Conservation (phyloP, 2,888 invertebrate genomes). For the Cosmorhoe ocellata region DNA sequence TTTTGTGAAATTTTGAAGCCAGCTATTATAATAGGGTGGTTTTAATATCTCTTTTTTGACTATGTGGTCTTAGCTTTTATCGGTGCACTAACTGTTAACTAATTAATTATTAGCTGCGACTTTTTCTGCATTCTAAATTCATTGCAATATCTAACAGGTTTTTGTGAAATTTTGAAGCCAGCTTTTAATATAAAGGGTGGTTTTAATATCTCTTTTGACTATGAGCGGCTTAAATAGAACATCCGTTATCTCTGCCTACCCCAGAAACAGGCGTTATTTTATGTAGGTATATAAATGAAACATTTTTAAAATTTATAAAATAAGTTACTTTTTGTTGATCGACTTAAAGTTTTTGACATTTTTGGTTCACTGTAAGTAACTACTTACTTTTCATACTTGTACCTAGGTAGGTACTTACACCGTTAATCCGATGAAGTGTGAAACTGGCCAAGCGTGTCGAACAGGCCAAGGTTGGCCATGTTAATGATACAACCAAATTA, state of each 20-base stretch:
- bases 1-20: background rate
- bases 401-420: background rate
- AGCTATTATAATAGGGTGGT: background rate
- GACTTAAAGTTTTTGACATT: too few species aligned
- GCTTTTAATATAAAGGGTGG: background rate
- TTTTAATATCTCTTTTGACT: too few species aligned
- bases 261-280: too few species aligned
- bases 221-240: too few species aligned
- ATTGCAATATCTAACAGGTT: background rate
- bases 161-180: background rate
- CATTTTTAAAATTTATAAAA: too few species aligned
- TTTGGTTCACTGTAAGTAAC: too few species aligned
- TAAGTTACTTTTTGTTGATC: too few species aligned
- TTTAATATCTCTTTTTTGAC: too few species aligned
- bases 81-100: conserved; percentile 13
- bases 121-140: conserved; percentile 10
- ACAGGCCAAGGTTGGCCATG: conserved; percentile 28
- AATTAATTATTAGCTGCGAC: conserved; percentile 14
- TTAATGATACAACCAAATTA: conserved; percentile 42
- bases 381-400: too few species aligned
- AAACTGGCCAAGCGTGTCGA: conserved; percentile 15
- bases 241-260: too few species aligned
- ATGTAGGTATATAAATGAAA: too few species aligned
- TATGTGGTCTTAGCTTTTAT: conserved; percentile 23
- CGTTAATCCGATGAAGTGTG: conserved; percentile 22